A percentile compares a stretch with the other conserved stretches of the same genome.
These are phyloP conservation scores for Pseudocheirus occidentalis DNA, from an alignment of 2,797 vertebrate genomes.

Conservation along the genomic window DNA sequence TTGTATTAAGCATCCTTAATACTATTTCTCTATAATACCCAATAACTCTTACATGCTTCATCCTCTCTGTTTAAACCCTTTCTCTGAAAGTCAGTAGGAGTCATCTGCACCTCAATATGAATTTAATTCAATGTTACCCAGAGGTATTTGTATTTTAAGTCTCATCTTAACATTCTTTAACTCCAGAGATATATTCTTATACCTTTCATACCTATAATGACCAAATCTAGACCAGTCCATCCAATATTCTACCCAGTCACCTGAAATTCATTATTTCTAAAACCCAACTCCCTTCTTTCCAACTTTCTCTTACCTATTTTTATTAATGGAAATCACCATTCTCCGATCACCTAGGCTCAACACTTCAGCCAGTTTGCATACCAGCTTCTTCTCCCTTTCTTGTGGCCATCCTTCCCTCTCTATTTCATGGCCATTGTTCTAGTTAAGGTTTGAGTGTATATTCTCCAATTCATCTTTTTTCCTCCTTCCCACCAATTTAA, in stretches of 20 bases:
- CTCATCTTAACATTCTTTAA: neutral
- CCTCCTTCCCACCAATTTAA: neutral
- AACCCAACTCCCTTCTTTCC: conserved; percentile 3
- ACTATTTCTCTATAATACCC: neutral
- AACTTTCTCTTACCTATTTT: neutral
- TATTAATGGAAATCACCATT: neutral
- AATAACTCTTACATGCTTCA: neutral
- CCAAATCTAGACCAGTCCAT: conserved; percentile 17
- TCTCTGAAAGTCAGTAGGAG: neutral
- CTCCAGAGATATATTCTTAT: neutral
- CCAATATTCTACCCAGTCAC: conserved; percentile 17
- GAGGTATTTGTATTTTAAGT: neutral
- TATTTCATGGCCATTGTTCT: neutral
- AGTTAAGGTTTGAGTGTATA: neutral
- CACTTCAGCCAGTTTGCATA: neutral
- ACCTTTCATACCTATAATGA: conserved; percentile 11
- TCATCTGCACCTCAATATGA: neutral
- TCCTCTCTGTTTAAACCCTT: neutral
- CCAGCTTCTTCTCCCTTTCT: neutral
- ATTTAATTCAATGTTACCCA: conserved; percentile 21
- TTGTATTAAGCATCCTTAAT: neutral
- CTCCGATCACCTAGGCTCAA: neutral
- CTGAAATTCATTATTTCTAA: conserved; percentile 1
- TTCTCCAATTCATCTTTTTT: neutral
- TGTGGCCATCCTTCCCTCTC: neutral